phyloP scores from a whole-genome alignment of 2,888 invertebrate genomes.

The Tetragonisca angustula region DNA sequence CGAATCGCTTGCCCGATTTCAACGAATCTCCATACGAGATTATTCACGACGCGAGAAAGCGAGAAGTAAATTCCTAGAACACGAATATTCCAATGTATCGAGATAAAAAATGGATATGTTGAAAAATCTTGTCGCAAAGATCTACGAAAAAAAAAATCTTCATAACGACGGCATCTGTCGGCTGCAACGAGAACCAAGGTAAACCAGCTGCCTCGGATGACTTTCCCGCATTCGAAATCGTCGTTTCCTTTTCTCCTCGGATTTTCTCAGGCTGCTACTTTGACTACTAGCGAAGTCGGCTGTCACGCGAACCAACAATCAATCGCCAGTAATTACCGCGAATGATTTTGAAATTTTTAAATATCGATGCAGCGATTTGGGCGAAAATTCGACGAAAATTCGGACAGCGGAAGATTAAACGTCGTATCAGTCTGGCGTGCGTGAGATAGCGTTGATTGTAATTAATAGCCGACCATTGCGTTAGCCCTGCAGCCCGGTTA shows the following conservation, averaged over 20 bases:
- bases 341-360: background rate
- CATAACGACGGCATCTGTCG: conserved; percentile 45
- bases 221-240: background rate
- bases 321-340: background rate
- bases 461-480: conserved; percentile 81
- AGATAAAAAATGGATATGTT: background rate
- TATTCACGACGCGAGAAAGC: background rate
- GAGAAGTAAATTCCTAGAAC: background rate
- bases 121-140: background rate
- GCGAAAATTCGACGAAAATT: conserved; percentile 5
- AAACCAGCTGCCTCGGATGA: background rate
- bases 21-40: background rate
- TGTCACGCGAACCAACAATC: background rate
- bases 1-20: too few species aligned
- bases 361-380: background rate
- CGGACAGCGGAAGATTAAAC: conserved; percentile 68
- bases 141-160: conserved; percentile 26
- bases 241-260: background rate
- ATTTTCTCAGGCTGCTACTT: background rate
- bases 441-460: conserved; percentile 82
- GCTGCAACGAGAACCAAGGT: conserved; percentile 3
- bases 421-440: conserved; percentile 67
- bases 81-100: background rate
- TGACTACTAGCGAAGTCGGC: background rate
- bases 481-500: conserved; percentile 75